Evolutionary conservation across 92 coral and sea anemone genomes (phyloP).

Genomic region (Porites evermanni): DNA sequence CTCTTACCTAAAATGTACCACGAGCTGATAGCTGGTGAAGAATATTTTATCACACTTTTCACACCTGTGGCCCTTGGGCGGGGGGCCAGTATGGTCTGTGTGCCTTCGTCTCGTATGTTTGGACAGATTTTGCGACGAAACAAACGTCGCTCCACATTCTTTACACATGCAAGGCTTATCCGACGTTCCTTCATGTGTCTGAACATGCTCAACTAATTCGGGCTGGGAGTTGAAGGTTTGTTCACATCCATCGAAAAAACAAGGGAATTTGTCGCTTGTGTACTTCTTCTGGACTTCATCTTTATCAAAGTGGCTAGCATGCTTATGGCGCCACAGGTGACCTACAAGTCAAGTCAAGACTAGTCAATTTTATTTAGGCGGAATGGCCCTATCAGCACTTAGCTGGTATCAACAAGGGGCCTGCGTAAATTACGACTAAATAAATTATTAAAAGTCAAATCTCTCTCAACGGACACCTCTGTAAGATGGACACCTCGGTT

Average conservation of each 20-base stretch:
- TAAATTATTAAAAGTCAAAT: too few species aligned
- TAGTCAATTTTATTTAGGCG: not conserved
- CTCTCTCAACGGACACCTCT: too few species aligned
- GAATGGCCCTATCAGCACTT: too few species aligned
- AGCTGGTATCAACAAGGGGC: too few species aligned
- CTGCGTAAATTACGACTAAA: too few species aligned
- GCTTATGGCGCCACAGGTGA: constrained; percentile 91
- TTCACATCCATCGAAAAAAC: constrained; percentile 68
- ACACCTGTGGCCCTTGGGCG: constrained; percentile 37
- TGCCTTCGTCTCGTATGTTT: constrained; percentile 77
- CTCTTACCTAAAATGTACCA: constrained; percentile 72
- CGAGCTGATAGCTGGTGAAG: constrained; percentile 63
- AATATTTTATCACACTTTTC: constrained; percentile 77
- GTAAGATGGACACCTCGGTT: too few species aligned
- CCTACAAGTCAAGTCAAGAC: constrained; percentile 55
- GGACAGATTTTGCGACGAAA: constrained; percentile 62
- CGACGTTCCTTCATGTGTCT: constrained; percentile 22
- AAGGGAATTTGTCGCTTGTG: constrained; percentile 49
- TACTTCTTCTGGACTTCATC: constrained; percentile 82
- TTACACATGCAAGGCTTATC: constrained; percentile 58
- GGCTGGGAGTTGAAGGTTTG: constrained; percentile 62
- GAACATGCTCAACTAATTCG: constrained; percentile 68
- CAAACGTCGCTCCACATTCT: constrained; percentile 79
- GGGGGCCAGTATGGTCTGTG: constrained; percentile 20
- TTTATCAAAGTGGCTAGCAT: constrained; percentile 76